Base-by-base conservation (phyloP, 2,888 invertebrate species). In the Spilarctia lutea region DNA sequence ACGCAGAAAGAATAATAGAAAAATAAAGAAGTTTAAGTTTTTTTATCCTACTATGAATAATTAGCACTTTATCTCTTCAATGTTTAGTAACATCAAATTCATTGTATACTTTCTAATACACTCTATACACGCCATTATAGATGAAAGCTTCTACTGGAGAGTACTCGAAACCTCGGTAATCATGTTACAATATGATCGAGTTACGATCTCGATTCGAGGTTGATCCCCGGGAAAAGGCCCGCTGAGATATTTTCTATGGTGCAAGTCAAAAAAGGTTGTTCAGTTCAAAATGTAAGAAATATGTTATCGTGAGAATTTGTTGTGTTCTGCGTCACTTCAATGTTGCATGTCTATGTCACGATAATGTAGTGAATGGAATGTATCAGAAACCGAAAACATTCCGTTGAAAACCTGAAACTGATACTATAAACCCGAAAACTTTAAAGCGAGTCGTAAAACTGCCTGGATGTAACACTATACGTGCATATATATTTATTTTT, bases 121-220 rank as follows among this genome's bases (percentile, higher is more conserved):
- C 86, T 86, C 86, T 90, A 91, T 90, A 89, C 87, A 86, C 86
- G 88, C 89, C 87, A 92, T 92, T 93, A 92, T 81, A 88, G 93
- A 91, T 94, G 93, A 94, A 94, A 94, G 94, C 92, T 88, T 89
- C 88, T 86, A 87, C 80, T 83, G 80, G 82, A 85, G 85, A 86
- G 90, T 87, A 87, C 89, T 88, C 87, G 86, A 88, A 88, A 85
- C 88, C 83, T 84, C 79, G 86, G 85, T 94, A 94, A 94, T 94
- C 93, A 89, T 84, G 92, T 94, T 94, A 93, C 94, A 92, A 90
- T 90, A 91, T 92, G 94, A 94, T 94, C 93, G 91, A 93, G 92
- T 94, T 94, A 94, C 93, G 86, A 83, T 87, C 86, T 86, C 87
- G 88, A 90, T 90, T 90, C 89, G 90, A 86, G 91, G 89, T 90